Conservation (phyloP, 1,140 invertebrate genomes). For the Trichoplusia ni region DNA sequence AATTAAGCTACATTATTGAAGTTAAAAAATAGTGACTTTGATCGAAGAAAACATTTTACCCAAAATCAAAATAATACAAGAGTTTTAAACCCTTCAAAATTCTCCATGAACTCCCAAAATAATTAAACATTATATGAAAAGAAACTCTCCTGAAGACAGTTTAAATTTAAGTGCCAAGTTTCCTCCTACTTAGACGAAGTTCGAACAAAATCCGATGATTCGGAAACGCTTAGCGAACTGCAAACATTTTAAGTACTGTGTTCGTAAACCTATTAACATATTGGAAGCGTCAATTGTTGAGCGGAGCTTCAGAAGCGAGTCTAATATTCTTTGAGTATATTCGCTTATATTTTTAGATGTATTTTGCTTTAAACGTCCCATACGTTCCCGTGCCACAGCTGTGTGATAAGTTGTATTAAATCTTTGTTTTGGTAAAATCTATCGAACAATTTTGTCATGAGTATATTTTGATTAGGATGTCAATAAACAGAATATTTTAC, state of each 20-base stretch:
- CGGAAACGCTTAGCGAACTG: conserved; percentile 17
- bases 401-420: no score
- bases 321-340: background rate
- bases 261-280: conserved; percentile 30
- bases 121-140: conserved; percentile 4
- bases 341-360: background rate
- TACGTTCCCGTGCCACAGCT: no score
- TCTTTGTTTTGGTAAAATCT: no score
- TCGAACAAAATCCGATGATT: conserved; percentile 27
- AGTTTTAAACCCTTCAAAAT: no score
- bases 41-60: no score
- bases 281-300: conserved; percentile 3
- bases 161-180: conserved; percentile 30
- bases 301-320: background rate
- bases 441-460: no score
- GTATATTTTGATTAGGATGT: no score
- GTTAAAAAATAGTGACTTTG: no score
- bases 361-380: no score
- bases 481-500: no score
- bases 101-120: background rate
- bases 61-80: background rate
- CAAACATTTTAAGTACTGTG: conserved; percentile 19
- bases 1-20: no score
- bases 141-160: conserved; percentile 9
- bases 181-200: conserved; percentile 9